Evolutionary conservation across 2,888 invertebrate genomes (phyloP), one percentile per base, ranked within the genome.

Genomic region (Aspidapion aeneum): DNA sequence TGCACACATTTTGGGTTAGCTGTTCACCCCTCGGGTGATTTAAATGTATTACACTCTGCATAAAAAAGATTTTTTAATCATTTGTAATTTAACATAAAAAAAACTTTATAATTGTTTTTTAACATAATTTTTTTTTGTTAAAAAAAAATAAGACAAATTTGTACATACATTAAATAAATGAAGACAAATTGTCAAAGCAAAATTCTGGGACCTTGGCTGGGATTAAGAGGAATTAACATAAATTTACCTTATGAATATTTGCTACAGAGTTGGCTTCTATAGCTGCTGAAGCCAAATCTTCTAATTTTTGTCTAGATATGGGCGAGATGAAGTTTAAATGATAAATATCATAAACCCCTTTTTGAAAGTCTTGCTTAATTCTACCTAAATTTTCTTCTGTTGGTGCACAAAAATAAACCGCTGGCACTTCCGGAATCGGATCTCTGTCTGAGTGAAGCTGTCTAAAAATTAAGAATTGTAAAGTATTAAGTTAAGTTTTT

Each of bases 341-440:
- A 79, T 96, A 99, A 59, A 90, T 86, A 74, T 98, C 98, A 77
- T 99, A 99, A 16, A 94, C 82, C 49, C 93, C 91, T 79, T 90
- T 93, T 69, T 91, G 90, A 61, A 94, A 84, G 78, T 94, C 96
- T 81, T 96, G 94, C 67, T 93, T 90, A 68, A 99, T 96, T 69
- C 97, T 86, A 56, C 91, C 93, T 52, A 99, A 85, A 81, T 99
- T 99, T 78, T 98, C 98, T 75, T 97, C 95, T 12, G 93, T 91
- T 1, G 99, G 98, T 69, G 93, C 87, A 79, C 98, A 96, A 80
- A 99, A 98, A 79, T 99, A 99, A 50, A 99, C 90, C 0, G 97
- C 98, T 57, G 99, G 98, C 1, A 98, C 98, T 83, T 99, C 99
- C 3, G 98, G 97, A 74, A 99, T 96, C n/a, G 90, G 86, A 77